Base-by-base conservation (phyloP, 2,797 vertebrate genomes). In the Paguma larvata region DNA sequence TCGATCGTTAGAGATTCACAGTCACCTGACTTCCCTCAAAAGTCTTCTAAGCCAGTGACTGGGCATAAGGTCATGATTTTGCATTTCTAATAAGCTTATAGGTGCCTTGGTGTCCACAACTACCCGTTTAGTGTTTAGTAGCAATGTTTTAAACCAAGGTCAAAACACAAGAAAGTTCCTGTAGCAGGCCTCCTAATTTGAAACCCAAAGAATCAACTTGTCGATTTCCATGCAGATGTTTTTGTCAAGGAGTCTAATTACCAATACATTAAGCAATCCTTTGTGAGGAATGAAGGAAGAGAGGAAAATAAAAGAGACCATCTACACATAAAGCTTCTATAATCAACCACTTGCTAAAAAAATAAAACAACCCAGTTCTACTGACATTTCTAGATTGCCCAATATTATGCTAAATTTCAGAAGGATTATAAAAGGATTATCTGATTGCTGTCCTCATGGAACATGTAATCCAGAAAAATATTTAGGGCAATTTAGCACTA, bases 321-420 rank as follows among this genome's bases (percentile, higher is more conserved):
- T 63, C 44, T 78, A 83, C 18, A 92, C 38, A 77, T 48, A 95
- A 77, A 53, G 12, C 44, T 87, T 91, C 89, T 73, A 11, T 72
- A 91, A 67, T 86, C 18, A 87, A 59, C 21, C 27, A 23, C 73
- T 92, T 78, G 53, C 10, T 80, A 83, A 68, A 80, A 80, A 96
- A 82, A 18, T 10, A 80, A 93, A 87, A 21, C 62, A 32, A 90
- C 13, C 34, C 25, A 65, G 68, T 48, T 83, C 30, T 67, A 56
- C 2, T 87, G 46, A 44, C 30, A 70, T 73, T 70, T 85, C 46
- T 90, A 56, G 18, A 87, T 51, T 90, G 65, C 25, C 27, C 32
- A 75, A 62, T 15, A 59, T 51, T 78, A 95, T 27, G 41, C 46
- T 92, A 93, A 96, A 70, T 94, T 90, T 90, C 75, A 90, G 48